phyloP scores from a whole-genome alignment of 2,113 vertebrate genomes.

The Chitala chitala region DNA sequence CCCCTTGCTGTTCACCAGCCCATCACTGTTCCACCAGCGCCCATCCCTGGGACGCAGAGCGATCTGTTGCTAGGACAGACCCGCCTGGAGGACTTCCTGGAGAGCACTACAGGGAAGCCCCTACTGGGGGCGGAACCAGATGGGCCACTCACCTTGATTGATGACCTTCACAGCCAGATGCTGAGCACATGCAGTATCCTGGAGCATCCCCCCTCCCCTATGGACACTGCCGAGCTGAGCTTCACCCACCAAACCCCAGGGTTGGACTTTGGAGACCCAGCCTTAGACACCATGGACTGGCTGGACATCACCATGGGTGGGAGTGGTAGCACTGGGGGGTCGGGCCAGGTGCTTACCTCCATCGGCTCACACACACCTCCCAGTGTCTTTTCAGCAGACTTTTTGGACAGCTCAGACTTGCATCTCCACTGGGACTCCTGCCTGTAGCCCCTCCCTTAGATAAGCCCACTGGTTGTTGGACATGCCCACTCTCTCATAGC shows the following conservation, averaged over 20 bases:
- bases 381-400: slow-evolving; percentile 88
- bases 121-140: slow-evolving; percentile 72
- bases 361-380: slow-evolving; percentile 58
- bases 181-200: slow-evolving; percentile 85
- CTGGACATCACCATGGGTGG: slow-evolving; percentile 65
- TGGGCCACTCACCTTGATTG: slow-evolving; percentile 73
- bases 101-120: slow-evolving; percentile 78
- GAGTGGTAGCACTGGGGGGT: background rate
- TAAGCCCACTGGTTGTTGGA: background rate
- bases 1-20: slow-evolving; percentile 37
- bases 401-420: slow-evolving; percentile 79
- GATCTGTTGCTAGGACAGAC: slow-evolving; percentile 34
- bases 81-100: slow-evolving; percentile 86
- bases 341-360: slow-evolving; percentile 50
- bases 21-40: background rate
- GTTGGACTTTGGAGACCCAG: slow-evolving; percentile 68
- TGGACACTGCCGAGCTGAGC: slow-evolving; percentile 81
- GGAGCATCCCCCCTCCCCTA: slow-evolving; percentile 77
- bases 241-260: slow-evolving; percentile 50
- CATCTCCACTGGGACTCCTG: slow-evolving; percentile 82
- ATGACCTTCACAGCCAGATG: slow-evolving; percentile 89
- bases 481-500: too few species aligned
- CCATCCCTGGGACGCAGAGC: background rate
- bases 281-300: slow-evolving; percentile 84
- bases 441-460: slow-evolving; percentile 51